Percentiles rank a stretch among this genome's conserved stretches.
phyloP scores from a whole-genome alignment of 2,113 vertebrate species.

The Illadopsis cleaveri region DNA sequence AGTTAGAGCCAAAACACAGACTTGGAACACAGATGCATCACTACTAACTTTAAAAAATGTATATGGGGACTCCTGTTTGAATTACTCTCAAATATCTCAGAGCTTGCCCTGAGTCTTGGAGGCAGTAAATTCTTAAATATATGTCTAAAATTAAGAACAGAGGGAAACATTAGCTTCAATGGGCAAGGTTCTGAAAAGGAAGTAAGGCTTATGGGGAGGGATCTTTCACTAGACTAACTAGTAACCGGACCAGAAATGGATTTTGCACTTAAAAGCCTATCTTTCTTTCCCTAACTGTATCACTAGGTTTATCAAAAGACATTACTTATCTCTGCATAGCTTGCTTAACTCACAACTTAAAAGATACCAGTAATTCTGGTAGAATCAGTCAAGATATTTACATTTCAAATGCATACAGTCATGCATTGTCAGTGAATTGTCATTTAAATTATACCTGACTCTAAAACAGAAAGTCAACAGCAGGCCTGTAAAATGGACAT shows the following conservation, averaged over 20 bases:
- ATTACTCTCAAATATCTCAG: background rate
- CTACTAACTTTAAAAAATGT: background rate
- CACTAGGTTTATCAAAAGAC: background rate
- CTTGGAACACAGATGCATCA: background rate
- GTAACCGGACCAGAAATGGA: background rate
- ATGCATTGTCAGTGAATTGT: background rate
- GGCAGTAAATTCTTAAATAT: background rate
- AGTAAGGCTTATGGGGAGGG: background rate
- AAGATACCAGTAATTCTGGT: background rate
- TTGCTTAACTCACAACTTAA: background rate
- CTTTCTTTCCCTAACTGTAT: background rate
- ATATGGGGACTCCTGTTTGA: background rate
- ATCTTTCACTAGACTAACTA: background rate
- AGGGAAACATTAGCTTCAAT: fast-evolving
- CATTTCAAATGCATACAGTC: background rate
- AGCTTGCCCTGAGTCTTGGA: background rate
- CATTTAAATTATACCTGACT: background rate
- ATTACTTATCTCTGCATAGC: background rate
- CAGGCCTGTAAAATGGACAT: background rate
- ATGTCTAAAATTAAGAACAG: background rate
- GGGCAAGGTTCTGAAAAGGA: background rate
- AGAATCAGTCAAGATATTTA: background rate
- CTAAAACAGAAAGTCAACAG: background rate
- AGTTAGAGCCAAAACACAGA: background rate
- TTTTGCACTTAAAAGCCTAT: background rate